Percentiles rank a stretch among this genome's conserved stretches.
These are phyloP conservation scores for Chloroclystis v-ata DNA, from an alignment of 2,888 invertebrate species.

Conservation along the genomic window DNA sequence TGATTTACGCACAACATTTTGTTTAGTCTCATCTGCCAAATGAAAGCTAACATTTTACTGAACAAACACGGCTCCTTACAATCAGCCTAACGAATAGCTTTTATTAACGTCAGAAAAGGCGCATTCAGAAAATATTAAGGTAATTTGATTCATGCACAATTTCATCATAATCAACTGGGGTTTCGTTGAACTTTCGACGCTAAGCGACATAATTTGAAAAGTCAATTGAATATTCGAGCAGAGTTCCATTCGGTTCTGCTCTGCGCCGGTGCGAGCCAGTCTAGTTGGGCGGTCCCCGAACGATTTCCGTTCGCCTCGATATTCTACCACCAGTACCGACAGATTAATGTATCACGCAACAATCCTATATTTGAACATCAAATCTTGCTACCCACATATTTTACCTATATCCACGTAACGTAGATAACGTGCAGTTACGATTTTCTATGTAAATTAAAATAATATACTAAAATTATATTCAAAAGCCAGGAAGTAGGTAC, in stretches of 20 bases:
- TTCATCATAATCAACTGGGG: conserved; percentile 3
- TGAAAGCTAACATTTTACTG: background rate
- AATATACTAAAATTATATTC: no score
- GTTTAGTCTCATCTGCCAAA: conserved; percentile 2
- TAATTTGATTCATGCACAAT: conserved; percentile 10
- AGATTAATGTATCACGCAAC: conserved; percentile 52
- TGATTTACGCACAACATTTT: background rate
- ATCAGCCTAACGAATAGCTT: background rate
- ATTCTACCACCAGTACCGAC: conserved; percentile 30
- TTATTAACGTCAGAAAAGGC: background rate
- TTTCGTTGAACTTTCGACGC: conserved; percentile 13
- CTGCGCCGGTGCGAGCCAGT: conserved; percentile 49
- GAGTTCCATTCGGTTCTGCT: conserved; percentile 35
- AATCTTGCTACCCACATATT: conserved; percentile 7
- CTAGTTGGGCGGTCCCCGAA: conserved; percentile 34
- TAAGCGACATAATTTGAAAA: conserved; percentile 18
- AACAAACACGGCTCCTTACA: background rate
- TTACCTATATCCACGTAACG: conserved; percentile 2
- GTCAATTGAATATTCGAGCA: conserved; percentile 18
- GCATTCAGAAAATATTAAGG: background rate
- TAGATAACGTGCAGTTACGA: background rate
- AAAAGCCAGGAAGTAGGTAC: no score
- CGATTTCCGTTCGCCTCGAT: conserved; percentile 49
- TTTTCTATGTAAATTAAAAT: no score
- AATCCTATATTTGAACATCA: conserved; percentile 6